Percentiles rank a stretch among this genome's conserved stretches.
These are phyloP conservation scores for Danionella dracula DNA, from an alignment of 2,797 vertebrate genomes.

Conservation along the genomic window DNA sequence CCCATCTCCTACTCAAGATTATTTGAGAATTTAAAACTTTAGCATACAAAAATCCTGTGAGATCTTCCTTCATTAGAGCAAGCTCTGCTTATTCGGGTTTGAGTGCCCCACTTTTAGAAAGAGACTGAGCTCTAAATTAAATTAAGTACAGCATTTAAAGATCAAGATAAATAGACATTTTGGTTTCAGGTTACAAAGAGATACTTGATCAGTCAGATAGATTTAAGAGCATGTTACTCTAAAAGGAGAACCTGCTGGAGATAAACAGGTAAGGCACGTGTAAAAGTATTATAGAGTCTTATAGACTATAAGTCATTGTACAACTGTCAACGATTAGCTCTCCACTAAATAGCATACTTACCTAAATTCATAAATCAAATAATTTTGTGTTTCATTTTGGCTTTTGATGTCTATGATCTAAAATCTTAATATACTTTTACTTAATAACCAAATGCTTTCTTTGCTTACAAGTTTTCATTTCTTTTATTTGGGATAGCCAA, in stretches of 20 bases:
- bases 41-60: neutral
- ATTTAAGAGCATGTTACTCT: conserved; percentile 6
- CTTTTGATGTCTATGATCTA: too few relatives aligned
- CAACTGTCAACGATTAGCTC: too few relatives aligned
- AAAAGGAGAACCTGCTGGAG: neutral
- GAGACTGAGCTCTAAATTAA: neutral
- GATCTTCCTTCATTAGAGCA: neutral
- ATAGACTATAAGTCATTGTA: too few relatives aligned
- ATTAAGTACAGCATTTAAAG: conserved; percentile 25
- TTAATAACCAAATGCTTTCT: too few relatives aligned
- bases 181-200: conserved; percentile 32
- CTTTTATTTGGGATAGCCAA: too few relatives aligned
- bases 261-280: neutral
- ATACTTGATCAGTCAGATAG: conserved; percentile 17
- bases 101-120: conserved; percentile 13
- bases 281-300: too few relatives aligned
- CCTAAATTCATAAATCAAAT: too few relatives aligned
- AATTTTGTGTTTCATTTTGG: too few relatives aligned
- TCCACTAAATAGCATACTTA: too few relatives aligned
- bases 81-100: conserved; percentile 7
- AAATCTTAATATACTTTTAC: too few relatives aligned
- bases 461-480: too few relatives aligned
- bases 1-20: neutral
- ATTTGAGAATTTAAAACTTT: too few relatives aligned
- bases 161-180: conserved; percentile 19